A percentile compares a stretch with the other conserved stretches of the same genome.
phyloP scores from a whole-genome alignment of 2,888 invertebrate genomes.

The Ectobius pallidus region DNA sequence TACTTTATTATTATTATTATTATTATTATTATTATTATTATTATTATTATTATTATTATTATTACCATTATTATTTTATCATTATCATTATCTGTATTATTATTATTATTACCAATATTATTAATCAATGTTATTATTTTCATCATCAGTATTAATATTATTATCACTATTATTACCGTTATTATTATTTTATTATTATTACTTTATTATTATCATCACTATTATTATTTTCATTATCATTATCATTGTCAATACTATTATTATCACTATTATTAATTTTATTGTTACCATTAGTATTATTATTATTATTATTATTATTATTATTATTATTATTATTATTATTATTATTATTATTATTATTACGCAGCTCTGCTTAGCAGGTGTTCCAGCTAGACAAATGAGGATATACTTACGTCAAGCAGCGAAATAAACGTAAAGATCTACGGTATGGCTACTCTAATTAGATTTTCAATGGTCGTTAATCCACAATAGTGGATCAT shows the following conservation, averaged over 20 bases:
- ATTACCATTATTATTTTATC: constrained; percentile 9
- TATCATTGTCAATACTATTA: too few relatives aligned
- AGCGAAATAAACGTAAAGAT: too few relatives aligned
- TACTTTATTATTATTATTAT: constrained; percentile 2
- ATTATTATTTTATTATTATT: neutral
- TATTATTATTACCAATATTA: constrained; percentile 1
- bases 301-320: neutral
- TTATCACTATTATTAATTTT: too few relatives aligned
- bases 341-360: neutral
- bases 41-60: constrained; percentile 9
- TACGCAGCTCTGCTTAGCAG: too few relatives aligned
- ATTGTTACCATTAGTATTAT: too few relatives aligned
- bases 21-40: constrained; percentile 9
- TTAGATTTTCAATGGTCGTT: too few relatives aligned
- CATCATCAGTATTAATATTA: too few relatives aligned
- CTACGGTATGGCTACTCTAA: too few relatives aligned
- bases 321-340: neutral
- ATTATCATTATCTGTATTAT: neutral
- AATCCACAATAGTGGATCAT: too few relatives aligned
- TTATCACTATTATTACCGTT: neutral
- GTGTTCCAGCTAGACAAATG: too few relatives aligned
- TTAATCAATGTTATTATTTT: neutral
- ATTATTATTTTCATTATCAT: neutral
- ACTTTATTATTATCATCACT: neutral
- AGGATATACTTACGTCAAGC: too few relatives aligned